Percentiles rank a stretch among this genome's conserved stretches.
Conservation (phyloP, 2,888 invertebrate species). For the Eustalomyia histrio region DNA sequence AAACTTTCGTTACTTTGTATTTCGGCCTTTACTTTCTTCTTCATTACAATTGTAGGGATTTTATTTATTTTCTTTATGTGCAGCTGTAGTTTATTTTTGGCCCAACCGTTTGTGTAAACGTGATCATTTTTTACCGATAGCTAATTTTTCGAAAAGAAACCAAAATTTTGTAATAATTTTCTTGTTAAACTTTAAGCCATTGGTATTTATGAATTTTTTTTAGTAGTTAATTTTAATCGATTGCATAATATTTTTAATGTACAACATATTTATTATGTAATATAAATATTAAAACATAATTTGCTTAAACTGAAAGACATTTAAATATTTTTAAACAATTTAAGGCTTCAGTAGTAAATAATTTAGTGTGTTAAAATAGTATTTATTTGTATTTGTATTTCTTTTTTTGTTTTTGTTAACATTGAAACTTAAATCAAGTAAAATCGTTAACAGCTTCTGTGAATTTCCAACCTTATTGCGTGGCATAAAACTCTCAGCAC, state of each 20-base stretch:
- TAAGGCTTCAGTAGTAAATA: too few species aligned
- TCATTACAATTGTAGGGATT: constrained; percentile 37
- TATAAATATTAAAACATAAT: not conserved
- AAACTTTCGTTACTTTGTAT: constrained; percentile 53
- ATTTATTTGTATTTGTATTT: too few species aligned
- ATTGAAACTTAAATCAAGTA: too few species aligned
- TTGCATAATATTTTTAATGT: constrained; percentile 50
- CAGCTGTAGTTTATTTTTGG: constrained; percentile 30
- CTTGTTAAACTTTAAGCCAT: not conserved
- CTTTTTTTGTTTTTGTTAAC: too few species aligned
- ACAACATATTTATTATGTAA: constrained; percentile 7
- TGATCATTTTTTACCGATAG: constrained; percentile 15
- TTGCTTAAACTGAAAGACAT: too few species aligned
- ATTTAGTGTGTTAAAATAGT: too few species aligned
- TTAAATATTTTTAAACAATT: too few species aligned
- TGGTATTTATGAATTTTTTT: constrained; percentile 51
- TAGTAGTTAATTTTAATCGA: constrained; percentile 43
- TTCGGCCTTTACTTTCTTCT: constrained; percentile 35
- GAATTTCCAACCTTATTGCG: too few species aligned
- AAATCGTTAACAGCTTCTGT: too few species aligned
- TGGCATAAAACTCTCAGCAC: too few species aligned
- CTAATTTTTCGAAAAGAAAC: constrained; percentile 10
- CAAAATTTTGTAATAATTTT: constrained; percentile 47
- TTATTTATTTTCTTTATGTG: not conserved
- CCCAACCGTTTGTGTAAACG: constrained; percentile 21